Conservation (phyloP, 2,797 vertebrate species). For the Cyclopterus lumpus region DNA sequence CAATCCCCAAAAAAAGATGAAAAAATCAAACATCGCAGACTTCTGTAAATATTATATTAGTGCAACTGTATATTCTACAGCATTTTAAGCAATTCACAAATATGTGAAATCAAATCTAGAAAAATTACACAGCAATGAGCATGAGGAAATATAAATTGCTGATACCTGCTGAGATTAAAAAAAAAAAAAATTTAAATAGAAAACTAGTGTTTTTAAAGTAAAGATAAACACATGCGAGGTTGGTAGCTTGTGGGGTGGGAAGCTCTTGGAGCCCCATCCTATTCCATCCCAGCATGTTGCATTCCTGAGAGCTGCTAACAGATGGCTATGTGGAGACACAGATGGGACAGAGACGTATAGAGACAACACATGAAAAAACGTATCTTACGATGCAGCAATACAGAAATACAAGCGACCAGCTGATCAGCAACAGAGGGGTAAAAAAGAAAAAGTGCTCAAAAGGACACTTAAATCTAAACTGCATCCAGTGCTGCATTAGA, state of each 20-base stretch:
- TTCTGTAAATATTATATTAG: not conserved
- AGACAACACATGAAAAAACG: slow-evolving; percentile 41
- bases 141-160: not conserved
- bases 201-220: slow-evolving; percentile 7
- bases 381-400: slow-evolving; percentile 27
- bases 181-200: too few species aligned
- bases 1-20: not conserved
- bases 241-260: slow-evolving; percentile 58
- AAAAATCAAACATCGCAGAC: not conserved
- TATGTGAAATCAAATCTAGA: not conserved
- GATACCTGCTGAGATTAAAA: too few species aligned
- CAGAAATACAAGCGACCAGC: slow-evolving; percentile 2
- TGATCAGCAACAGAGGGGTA: slow-evolving; percentile 12
- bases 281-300: slow-evolving; percentile 70
- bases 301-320: slow-evolving; percentile 73
- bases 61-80: not conserved
- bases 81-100: not conserved
- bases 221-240: slow-evolving; percentile 40
- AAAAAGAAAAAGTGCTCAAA: slow-evolving; percentile 7
- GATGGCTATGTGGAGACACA: slow-evolving; percentile 76
- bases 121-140: not conserved
- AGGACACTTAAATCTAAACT: slow-evolving; percentile 9
- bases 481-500: not conserved
- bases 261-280: slow-evolving; percentile 61
- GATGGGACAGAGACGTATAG: slow-evolving; percentile 69